Evolutionary conservation across 1,140 invertebrate species (phyloP).

Genomic region (Carposina sasakii): DNA sequence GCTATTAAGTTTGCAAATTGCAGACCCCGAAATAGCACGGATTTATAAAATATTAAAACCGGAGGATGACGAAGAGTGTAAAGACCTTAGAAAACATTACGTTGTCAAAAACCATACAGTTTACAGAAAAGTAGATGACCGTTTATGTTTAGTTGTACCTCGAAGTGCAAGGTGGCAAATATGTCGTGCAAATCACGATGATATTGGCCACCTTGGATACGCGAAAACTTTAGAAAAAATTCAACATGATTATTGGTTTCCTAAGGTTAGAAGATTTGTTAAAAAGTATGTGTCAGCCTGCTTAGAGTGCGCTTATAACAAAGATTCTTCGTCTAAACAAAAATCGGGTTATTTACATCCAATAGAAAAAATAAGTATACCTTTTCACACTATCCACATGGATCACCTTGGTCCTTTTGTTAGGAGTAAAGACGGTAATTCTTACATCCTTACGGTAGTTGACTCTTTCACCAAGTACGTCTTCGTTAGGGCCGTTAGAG

Average conservation of each 20-base stretch:
- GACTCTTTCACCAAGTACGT: neutral
- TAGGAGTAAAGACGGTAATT: neutral
- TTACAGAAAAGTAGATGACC: neutral
- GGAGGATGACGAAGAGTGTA: neutral
- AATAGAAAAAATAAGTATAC: neutral
- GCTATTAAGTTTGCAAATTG: neutral
- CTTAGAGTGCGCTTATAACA: slow-evolving; percentile 1
- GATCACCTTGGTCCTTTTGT: slow-evolving; percentile 4
- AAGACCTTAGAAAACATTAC: neutral
- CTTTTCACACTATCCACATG: neutral
- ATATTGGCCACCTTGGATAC: neutral
- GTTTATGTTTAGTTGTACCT: neutral
- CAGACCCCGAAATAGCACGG: neutral
- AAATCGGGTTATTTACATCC: neutral
- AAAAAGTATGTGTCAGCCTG: neutral
- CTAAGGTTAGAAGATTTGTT: neutral
- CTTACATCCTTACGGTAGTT: neutral
- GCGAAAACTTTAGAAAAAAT: neutral
- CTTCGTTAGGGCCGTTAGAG: neutral
- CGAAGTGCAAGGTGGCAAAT: neutral
- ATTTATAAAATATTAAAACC: neutral
- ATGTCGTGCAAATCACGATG: neutral
- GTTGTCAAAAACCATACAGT: neutral
- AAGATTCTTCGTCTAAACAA: neutral
- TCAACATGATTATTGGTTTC: neutral